Percentiles rank a stretch among this genome's conserved stretches.
These are phyloP conservation scores for Dascillus cervinus DNA, from an alignment of 2,888 invertebrate species.

Conservation along the genomic window DNA sequence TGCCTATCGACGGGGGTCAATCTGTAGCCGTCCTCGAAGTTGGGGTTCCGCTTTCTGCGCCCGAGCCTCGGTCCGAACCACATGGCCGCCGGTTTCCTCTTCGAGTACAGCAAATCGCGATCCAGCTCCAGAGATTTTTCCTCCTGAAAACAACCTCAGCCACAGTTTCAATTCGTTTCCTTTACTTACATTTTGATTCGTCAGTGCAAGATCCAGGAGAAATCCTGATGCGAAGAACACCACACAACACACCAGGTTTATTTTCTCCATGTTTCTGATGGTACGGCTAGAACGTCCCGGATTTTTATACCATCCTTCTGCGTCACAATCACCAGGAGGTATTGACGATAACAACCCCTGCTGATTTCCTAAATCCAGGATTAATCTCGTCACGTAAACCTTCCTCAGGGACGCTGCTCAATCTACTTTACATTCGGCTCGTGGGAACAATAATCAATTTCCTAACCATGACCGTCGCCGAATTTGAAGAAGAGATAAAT, in stretches of 20 bases:
- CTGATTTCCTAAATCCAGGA: constrained; percentile 24
- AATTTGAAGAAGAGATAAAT: too few species aligned
- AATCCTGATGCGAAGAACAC: constrained; percentile 13
- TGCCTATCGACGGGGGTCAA: too few species aligned
- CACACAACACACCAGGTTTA: constrained; percentile 20
- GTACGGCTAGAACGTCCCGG: constrained; percentile 8
- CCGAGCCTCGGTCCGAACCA: constrained; percentile 51
- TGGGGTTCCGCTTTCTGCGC: constrained; percentile 40
- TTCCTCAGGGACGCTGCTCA: background rate
- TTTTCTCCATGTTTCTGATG: constrained; percentile 24
- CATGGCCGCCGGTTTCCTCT: constrained; percentile 27
- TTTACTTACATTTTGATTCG: too few species aligned
- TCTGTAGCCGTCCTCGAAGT: constrained; percentile 26
- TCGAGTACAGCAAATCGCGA: constrained; percentile 8
- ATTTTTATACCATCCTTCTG: constrained; percentile 25
- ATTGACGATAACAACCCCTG: constrained; percentile 32
- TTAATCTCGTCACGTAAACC: constrained; percentile 15
- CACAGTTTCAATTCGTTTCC: too few species aligned
- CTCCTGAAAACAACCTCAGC: constrained; percentile 13
- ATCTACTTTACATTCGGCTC: too few species aligned
- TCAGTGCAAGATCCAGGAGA: constrained; percentile 3
- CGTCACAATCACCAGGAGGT: constrained; percentile 26
- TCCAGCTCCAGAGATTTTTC: constrained; percentile 5
- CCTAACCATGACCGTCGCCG: too few species aligned
- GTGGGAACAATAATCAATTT: too few species aligned